Evolutionary conservation across 2,888 invertebrate genomes (phyloP).

Genomic region (Dichetophora obliterata): DNA sequence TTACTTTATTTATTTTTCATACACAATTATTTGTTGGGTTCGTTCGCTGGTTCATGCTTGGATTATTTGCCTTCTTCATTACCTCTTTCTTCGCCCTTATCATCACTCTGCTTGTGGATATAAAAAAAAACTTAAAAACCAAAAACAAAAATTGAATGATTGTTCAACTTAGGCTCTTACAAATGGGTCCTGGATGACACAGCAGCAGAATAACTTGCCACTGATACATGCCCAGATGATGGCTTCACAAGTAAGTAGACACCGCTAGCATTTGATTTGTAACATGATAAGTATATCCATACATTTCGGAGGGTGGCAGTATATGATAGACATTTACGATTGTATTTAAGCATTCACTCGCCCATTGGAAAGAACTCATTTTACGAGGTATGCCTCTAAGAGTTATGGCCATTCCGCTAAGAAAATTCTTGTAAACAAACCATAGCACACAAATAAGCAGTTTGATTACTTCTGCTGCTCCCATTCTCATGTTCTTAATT

Average conservation of each 20-base stretch:
- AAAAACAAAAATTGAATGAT: background rate
- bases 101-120: conserved; percentile 13
- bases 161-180: conserved; percentile 55
- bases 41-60: conserved; percentile 9
- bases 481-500: too few relatives aligned
- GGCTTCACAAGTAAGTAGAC: conserved; percentile 59
- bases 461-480: too few relatives aligned
- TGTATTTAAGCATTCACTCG: too few relatives aligned
- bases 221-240: conserved; percentile 68
- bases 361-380: too few relatives aligned
- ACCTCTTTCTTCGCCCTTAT: background rate
- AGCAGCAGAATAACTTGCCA: conserved; percentile 60
- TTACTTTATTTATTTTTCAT: conserved; percentile 33
- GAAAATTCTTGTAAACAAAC: too few relatives aligned
- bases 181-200: conserved; percentile 65
- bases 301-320: too few relatives aligned
- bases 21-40: background rate
- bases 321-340: too few relatives aligned
- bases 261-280: too few relatives aligned
- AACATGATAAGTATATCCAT: too few relatives aligned
- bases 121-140: background rate
- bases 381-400: too few relatives aligned
- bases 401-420: too few relatives aligned
- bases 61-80: background rate
- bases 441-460: too few relatives aligned